Base-by-base conservation (phyloP, 2,113 vertebrate genomes). In the Macquaria australasica region DNA sequence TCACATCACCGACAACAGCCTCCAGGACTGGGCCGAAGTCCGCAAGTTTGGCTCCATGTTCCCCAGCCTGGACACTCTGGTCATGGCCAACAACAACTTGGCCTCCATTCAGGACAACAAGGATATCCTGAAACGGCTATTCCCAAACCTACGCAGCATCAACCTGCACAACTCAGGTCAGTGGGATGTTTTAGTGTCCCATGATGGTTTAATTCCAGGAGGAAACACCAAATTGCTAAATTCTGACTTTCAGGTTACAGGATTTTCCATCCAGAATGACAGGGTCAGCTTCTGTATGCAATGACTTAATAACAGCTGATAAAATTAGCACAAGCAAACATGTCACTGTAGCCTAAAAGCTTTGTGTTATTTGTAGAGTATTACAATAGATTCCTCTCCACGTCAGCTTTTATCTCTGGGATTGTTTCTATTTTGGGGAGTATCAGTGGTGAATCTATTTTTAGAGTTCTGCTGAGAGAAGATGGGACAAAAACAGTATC, bases 111-210 rank as follows among this genome's bases (percentile, higher is more conserved):
- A 96, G 83, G 98, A 99, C 89, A 95, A 92, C 0, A 94, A 96
- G 55, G 98, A 98, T 74, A 96, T 97, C n/a, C 88, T 99, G 72
- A 93, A 93, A 12, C 94, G 96, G 60, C 96, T 99, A 14, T 99
- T 99, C 88, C 97, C 97, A 84, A 97, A 97, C 83, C 94, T 99
- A 25, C 96, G 98, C 64, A 97, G 96, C 91, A 97, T 99, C 94
- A 99, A 98, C 92, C 96, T 99, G 91, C 96, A 99, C 94, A 99
- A 99, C 93, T 97, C 98, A 95, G 98, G 98, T 99, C 53, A 96
- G 93, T 59, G 21, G 12, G 16, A 41, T 41, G 58, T 53, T 75
- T 31, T 14, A 60, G 16, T 68, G 28, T 50, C 34, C 23, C 0
- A 0, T 39, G 6, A 37, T 53, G 6, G 45, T 51, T 72, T 66